Base-by-base conservation (phyloP, 2,888 invertebrate species). In the Spisula subtruncata region DNA sequence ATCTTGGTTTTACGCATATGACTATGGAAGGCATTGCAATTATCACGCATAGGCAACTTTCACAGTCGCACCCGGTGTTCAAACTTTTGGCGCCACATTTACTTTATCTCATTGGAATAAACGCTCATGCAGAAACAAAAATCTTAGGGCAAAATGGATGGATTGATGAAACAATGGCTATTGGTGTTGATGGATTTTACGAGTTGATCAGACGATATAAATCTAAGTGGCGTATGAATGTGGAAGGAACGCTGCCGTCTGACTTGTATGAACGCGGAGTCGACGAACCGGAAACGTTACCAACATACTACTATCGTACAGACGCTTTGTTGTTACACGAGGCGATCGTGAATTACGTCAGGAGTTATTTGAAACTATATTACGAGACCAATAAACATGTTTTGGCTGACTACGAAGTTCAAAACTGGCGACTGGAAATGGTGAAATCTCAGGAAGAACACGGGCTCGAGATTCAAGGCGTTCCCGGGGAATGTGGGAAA, bases 41-140 rank as follows among this genome's bases (percentile, higher is more conserved):
- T 18, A 95, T 96, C 71, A 96, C 97, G 0, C 96, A 97, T 91
- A 92, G 97, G 48, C 96, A 97, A 86, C 93, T 97, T 16, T 97
- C 97, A 5, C 96, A 96, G 75, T 97, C 97, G n/a, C 97, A 97
- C 93, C 97, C 97, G 0, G 91, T 97, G 41, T 97, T 96, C 94
- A 97, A 97, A 93, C 96, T 97, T 5, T 94, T 97, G 89, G 97
- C 97, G 5, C 97, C 97, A 8, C 97, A 97, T 92, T 97, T 97
- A 92, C 95, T 97, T 48, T 97, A 96, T 93, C 95, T 97, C 4
- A 94, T 97, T 2, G 97, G 97, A 16, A 97, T 97, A 75, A 97
- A 97, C 91, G 93, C 96, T 97, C 97, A 94, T 94, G 96, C 90
- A 25, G n/a, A 71, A 20, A 89, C 85, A n/a, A 90, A 87, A 41